Evolutionary conservation across 1,140 invertebrate species (phyloP).

Genomic region (Caenorhabditis remanei): DNA sequence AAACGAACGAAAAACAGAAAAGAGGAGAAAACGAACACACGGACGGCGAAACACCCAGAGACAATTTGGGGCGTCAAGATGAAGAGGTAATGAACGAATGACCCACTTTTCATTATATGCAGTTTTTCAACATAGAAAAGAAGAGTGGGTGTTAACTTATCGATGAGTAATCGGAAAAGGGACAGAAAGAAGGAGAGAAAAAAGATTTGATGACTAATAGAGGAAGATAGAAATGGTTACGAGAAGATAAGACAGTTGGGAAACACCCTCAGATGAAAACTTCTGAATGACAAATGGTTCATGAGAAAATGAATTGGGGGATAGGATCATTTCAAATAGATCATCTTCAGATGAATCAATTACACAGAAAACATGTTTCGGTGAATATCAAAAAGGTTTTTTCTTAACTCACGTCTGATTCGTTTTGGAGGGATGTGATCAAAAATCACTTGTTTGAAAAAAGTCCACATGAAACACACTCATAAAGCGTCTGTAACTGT

Average conservation of each 20-base stretch:
- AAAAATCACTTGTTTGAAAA: conserved; percentile 27
- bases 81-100: conserved; percentile 52
- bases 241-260: conserved; percentile 12
- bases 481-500: too few relatives aligned
- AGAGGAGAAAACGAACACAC: not conserved
- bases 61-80: conserved; percentile 29
- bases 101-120: conserved; percentile 47
- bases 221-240: not conserved
- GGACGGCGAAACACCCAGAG: conserved; percentile 27
- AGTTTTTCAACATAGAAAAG: conserved; percentile 17
- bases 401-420: not conserved
- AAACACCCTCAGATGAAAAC: conserved; percentile 17
- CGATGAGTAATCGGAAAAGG: conserved; percentile 45
- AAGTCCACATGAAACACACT: not conserved
- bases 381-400: conserved; percentile 12
- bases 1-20: not conserved
- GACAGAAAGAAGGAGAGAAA: not conserved
- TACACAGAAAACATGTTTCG: conserved; percentile 23
- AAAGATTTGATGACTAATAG: conserved; percentile 34
- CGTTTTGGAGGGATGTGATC: not conserved
- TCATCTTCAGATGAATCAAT: not conserved
- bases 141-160: conserved; percentile 51
- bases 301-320: not conserved
- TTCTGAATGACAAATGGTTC: conserved; percentile 9
- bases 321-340: not conserved